A percentile compares a stretch with the other conserved stretches of the same genome.
Conservation (phyloP, 1,140 invertebrate species). For the Hycleus cichorii region DNA sequence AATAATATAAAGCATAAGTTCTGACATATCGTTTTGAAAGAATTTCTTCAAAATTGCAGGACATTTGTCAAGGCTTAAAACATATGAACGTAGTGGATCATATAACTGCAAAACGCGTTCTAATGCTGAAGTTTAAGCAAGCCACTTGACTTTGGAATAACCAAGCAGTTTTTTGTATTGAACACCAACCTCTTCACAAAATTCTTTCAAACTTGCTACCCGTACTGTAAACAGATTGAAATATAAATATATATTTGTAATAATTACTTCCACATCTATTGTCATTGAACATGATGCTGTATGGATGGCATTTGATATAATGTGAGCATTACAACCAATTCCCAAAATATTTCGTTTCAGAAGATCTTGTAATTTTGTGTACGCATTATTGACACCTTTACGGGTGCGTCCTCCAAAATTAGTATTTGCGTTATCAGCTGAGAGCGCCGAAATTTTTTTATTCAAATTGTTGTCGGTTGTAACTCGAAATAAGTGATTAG, state of each 20-base stretch:
- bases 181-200: constrained; percentile 15
- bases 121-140: constrained; percentile 19
- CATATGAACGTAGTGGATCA: constrained; percentile 5
- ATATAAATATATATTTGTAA: constrained; percentile 14
- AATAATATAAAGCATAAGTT: constrained; percentile 19
- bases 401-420: constrained; percentile 16
- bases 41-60: constrained; percentile 8
- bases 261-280: constrained; percentile 15
- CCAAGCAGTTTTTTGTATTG: constrained; percentile 18
- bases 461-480: constrained; percentile 14
- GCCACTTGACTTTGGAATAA: constrained; percentile 1
- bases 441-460: constrained; percentile 9
- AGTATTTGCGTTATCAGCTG: background rate
- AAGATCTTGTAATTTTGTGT: constrained; percentile 14
- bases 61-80: constrained; percentile 24
- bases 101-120: background rate
- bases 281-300: constrained; percentile 13
- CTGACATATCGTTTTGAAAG: constrained; percentile 22
- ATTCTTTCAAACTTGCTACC: constrained; percentile 19
- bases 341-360: constrained; percentile 12
- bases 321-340: constrained; percentile 20
- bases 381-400: constrained; percentile 3
- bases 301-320: constrained; percentile 15
- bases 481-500: constrained; percentile 10
- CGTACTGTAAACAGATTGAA: constrained; percentile 22